Percentiles rank a stretch among this genome's conserved stretches.
These are phyloP conservation scores for Myiotriccus ornatus DNA, from an alignment of 2,797 vertebrate species.

Conservation along the genomic window DNA sequence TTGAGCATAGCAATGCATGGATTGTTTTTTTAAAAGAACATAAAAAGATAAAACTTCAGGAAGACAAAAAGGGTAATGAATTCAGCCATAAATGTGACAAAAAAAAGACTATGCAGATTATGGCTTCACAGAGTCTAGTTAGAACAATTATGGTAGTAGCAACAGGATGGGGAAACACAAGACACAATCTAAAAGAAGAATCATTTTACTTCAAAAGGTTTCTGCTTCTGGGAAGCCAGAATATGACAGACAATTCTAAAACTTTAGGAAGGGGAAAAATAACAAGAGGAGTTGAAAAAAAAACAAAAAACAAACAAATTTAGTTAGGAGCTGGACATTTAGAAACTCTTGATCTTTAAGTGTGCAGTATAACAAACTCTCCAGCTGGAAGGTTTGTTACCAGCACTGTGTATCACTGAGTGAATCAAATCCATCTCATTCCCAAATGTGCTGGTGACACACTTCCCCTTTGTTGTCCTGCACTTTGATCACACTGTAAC, in stretches of 20 bases:
- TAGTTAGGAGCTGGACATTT: neutral
- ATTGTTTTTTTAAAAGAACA: neutral
- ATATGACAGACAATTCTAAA: neutral
- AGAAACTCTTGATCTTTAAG: neutral
- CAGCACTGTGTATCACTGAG: neutral
- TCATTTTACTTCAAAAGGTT: neutral
- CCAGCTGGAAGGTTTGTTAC: neutral
- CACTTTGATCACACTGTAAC: conserved; percentile 40
- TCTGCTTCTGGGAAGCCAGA: neutral
- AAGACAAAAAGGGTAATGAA: neutral
- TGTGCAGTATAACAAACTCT: neutral
- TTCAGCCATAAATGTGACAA: neutral
- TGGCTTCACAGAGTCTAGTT: neutral
- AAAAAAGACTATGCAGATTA: neutral
- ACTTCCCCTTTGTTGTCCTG: conserved; percentile 18
- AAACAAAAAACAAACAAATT: too few relatives aligned
- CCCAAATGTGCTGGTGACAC: neutral
- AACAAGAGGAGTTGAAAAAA: neutral
- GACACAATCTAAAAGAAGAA: neutral
- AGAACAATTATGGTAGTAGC: neutral
- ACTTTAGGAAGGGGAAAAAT: neutral
- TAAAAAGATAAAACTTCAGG: neutral
- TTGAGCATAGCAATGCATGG: neutral
- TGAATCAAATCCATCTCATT: neutral
- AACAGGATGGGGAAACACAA: neutral